phyloP scores from a whole-genome alignment of 2,797 vertebrate genomes.

The Craterocephalus amniculus region DNA sequence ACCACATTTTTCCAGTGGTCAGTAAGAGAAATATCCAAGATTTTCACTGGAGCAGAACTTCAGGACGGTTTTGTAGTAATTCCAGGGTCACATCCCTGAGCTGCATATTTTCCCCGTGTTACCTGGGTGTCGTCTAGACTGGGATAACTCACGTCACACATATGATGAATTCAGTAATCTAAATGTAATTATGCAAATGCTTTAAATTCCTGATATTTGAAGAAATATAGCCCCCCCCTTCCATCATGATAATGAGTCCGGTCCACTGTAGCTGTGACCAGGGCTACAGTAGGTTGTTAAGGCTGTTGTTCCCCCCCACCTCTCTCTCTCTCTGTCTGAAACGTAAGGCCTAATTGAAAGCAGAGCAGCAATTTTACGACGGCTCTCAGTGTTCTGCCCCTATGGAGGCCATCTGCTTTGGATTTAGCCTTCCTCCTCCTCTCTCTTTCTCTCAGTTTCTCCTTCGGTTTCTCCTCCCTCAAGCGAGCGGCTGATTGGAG shows the following conservation, averaged over 20 bases:
- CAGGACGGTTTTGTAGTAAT: constrained; percentile 32
- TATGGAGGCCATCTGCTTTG: constrained; percentile 88
- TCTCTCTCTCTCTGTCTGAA: constrained; percentile 51
- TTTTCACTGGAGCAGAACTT: constrained; percentile 48
- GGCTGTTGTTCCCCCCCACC: constrained; percentile 30
- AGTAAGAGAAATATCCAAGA: constrained; percentile 50
- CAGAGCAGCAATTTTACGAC: constrained; percentile 81
- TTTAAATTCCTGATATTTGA: constrained; percentile 53
- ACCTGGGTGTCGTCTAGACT: constrained; percentile 63
- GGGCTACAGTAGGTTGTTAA: constrained; percentile 61
- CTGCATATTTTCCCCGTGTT: constrained; percentile 47
- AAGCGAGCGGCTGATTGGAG: constrained; percentile 79
- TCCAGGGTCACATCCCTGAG: constrained; percentile 16
- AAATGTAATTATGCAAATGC: constrained; percentile 31
- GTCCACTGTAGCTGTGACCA: constrained; percentile 53
- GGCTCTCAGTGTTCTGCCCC: constrained; percentile 76
- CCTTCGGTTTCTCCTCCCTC: constrained; percentile 56
- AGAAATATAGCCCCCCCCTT: constrained; percentile 24
- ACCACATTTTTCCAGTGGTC: constrained; percentile 58
- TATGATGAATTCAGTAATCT: constrained; percentile 32
- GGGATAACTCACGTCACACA: constrained; percentile 18
- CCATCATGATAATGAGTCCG: constrained; percentile 58
- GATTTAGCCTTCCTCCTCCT: constrained; percentile 81
- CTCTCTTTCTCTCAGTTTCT: constrained; percentile 69
- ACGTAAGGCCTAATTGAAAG: constrained; percentile 86